Evolutionary conservation across 2,888 invertebrate genomes (phyloP), one percentile per base, ranked within the genome.

Genomic region (Teleiodes luculella): DNA sequence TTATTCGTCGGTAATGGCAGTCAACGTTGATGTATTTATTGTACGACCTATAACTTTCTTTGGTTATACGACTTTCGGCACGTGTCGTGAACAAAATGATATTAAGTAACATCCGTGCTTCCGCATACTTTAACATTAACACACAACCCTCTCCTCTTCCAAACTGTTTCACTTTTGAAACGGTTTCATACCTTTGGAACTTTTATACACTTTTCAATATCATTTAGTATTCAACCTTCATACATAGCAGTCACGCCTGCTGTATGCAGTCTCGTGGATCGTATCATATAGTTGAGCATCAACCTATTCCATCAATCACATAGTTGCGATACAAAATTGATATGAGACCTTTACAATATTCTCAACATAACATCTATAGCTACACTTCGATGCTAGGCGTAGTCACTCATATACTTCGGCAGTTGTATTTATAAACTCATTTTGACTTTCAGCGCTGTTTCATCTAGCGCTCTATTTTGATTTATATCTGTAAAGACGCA

Each of bases 401-500:
- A 7, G 8, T 4, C 43, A 37, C 49, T 28, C 49, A 49, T 37
- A 14, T 37, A 49, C 48, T 11, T 18, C 13, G 37, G 20, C 11
- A 18, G 18, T 7, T 5, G n/a, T n/a, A n/a, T n/a, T n/a, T n/a
- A n/a, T 35, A 18, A 35, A n/a, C 13, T 18, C 11, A 35, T 35
- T 10, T 6, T 8, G 14, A 39, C 3, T n/a, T 8, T 20, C 6
- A 20, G 28, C 36, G 50, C 50, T n/a, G 14, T n/a, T n/a, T n/a
- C n/a, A n/a, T 31, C 14, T 28, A 37, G 50, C 50, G 50, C 36
- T 33, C 2, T 16, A 2, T 11, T 37, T 48, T 2, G 4, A 50
- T 52, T 69, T 83, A 83, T 74, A 84, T 83, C 64, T 87, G 86
- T 24, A 88, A 65, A 8, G 84, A 72, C 56, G 86, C 78, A 14